Evolutionary conservation across 1,140 invertebrate genomes (phyloP).

Genomic region (Brachionus manjavacas): DNA sequence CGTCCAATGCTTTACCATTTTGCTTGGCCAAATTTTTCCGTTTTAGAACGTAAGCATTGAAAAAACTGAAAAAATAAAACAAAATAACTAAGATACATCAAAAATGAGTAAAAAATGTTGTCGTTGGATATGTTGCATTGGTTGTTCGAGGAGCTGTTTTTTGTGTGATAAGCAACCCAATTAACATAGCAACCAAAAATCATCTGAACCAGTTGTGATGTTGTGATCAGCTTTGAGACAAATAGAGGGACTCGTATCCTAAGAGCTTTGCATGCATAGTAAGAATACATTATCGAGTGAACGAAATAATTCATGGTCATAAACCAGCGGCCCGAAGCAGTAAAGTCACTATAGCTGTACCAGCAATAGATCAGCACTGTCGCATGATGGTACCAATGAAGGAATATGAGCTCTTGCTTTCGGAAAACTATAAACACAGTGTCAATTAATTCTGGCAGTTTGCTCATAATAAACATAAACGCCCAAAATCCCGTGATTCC

Average conservation of each 20-base stretch:
- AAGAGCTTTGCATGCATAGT: slow-evolving; percentile 85
- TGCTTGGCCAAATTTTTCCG: not conserved
- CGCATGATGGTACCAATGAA: slow-evolving; percentile 79
- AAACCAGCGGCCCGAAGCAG: slow-evolving; percentile 70
- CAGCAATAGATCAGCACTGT: slow-evolving; percentile 82
- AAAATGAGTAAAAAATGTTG: slow-evolving; percentile 24
- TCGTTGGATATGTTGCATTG: slow-evolving; percentile 9
- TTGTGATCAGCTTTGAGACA: slow-evolving; percentile 85
- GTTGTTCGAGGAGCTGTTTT: not conserved
- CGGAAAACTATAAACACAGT: slow-evolving; percentile 91
- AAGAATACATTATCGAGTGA: slow-evolving; percentile 92
- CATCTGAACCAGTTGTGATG: slow-evolving; percentile 88
- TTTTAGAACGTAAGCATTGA: slow-evolving; percentile 24
- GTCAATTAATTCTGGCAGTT: slow-evolving; percentile 88
- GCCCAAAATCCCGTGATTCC: slow-evolving; percentile 67
- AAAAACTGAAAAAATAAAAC: slow-evolving; percentile 36
- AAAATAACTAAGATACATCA: slow-evolving; percentile 41
- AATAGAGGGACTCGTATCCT: slow-evolving; percentile 74
- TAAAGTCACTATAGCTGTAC: slow-evolving; percentile 74
- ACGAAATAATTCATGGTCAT: slow-evolving; percentile 97
- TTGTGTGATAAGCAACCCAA: slow-evolving; percentile 32
- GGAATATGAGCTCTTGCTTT: slow-evolving; percentile 91
- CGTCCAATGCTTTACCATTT: not conserved
- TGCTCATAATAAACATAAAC: slow-evolving; percentile 75
- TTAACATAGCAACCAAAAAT: slow-evolving; percentile 66